Percentiles rank a stretch among this genome's conserved stretches.
phyloP scores from a whole-genome alignment of 92 coral and sea anemone species.

The Phenganax marumi region DNA sequence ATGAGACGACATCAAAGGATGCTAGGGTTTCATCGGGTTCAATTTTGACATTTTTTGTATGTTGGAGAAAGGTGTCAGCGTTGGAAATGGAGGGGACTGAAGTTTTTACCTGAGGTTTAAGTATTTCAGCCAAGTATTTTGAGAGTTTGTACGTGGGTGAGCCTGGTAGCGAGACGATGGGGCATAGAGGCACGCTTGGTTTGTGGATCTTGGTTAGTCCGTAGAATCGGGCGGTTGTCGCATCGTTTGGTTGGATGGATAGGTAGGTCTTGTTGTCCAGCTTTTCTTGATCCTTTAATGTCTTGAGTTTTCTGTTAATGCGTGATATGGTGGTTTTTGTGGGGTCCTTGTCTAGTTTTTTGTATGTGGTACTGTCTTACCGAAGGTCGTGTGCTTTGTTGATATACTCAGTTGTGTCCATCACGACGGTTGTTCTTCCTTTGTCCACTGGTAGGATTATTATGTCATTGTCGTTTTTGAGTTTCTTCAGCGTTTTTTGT shows the following conservation, averaged over 20 bases:
- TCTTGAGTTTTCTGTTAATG: constrained; percentile 32
- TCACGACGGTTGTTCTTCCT: constrained; percentile 32
- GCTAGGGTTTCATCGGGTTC: no score
- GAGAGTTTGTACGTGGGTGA: no score
- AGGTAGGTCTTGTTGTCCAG: background rate
- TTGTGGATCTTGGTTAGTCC: constrained; percentile 18
- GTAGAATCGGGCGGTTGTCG: constrained; percentile 25
- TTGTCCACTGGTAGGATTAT: constrained; percentile 35
- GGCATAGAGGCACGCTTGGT: background rate
- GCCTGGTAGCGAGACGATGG: no score
- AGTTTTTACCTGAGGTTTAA: no score
- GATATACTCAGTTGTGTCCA: constrained; percentile 19
- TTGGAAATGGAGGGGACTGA: no score
- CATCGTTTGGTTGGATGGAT: constrained; percentile 20
- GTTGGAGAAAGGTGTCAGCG: no score
- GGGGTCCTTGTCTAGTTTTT: constrained; percentile 5
- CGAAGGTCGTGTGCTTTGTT: constrained; percentile 6
- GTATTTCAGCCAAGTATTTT: no score
- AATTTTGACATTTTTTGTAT: no score
- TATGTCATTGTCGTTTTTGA: background rate
- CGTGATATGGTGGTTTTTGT: constrained; percentile 34
- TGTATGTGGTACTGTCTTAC: constrained; percentile 18
- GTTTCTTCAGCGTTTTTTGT: background rate
- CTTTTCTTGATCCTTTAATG: constrained; percentile 11
- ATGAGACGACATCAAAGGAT: background rate